Evolutionary conservation across 2,113 vertebrate species (phyloP), one percentile per base, ranked within the genome.

Genomic region (Patagioenas fasciata): DNA sequence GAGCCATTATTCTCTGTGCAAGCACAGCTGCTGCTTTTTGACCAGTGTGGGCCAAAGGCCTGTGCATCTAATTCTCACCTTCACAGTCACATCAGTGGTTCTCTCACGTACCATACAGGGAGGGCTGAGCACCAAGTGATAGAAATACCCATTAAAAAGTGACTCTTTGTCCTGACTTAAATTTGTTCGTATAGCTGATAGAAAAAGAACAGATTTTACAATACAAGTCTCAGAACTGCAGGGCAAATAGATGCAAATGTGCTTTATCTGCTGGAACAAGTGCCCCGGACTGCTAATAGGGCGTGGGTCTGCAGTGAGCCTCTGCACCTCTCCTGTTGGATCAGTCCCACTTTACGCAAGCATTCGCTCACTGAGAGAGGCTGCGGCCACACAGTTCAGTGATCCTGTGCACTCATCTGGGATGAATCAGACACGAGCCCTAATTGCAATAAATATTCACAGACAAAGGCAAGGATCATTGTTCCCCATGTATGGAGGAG

Each of bases 381-480:
- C 57, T 81, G 77, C 86, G 88, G 77, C 80, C 86, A 92, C 80
- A 48, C 48, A 65, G 78, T 87, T 81, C 73, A 4, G 40, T 29
- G 86, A 92, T 32, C 62, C 84, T 57, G 40, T 57, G 80, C 40
- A 48, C 89, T 94, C 84, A 75, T 61, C 91, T 72, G 73, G 78
- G 78, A 65, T 54, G 47, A 93, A 81, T 82, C 89, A 80, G 62
- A 91, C 44, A 9, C 6, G 28, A 95, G 87, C 89, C 89, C 96
- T 95, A 94, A 80, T 42, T 92, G 61, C 74, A 87, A 87, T 72
- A 87, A 89, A 82, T 92, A 86, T 87, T 93, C 80, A 75, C 32
- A 85, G 84, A 67, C 34, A 85, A 96, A 94, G 92, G 91, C 91
- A 97, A 96, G 88, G 83, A 87, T 94, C 80, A 72, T 94, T 93